phyloP scores from a whole-genome alignment of 2,797 vertebrate species.

The Sphenopsis melanotis region DNA sequence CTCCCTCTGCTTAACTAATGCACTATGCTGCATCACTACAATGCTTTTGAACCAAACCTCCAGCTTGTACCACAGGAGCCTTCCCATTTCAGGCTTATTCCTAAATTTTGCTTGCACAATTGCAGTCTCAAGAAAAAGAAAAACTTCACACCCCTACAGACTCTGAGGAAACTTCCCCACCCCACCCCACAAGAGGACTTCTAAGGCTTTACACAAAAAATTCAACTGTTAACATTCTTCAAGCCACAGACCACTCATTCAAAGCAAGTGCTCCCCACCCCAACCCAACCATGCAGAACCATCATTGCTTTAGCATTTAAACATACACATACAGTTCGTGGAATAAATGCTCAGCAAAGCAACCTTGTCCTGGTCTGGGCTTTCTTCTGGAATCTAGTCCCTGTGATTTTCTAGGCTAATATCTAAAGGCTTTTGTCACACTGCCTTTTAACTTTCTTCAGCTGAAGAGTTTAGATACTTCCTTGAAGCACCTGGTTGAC shows the following conservation, averaged over 20 bases:
- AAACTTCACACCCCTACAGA: conserved; percentile 43
- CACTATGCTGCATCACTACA: not conserved
- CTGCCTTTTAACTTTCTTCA: conserved; percentile 75
- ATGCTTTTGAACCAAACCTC: conserved; percentile 33
- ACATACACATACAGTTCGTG: conserved; percentile 22
- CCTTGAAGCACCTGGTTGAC: conserved; percentile 33
- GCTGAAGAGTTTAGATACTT: conserved; percentile 76
- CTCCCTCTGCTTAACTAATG: not conserved
- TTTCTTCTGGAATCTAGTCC: conserved; percentile 60
- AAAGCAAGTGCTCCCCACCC: conserved; percentile 29
- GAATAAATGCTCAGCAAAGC: conserved; percentile 44
- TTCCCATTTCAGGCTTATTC: conserved; percentile 11
- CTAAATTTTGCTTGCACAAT: conserved; percentile 33
- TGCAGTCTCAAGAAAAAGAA: conserved; percentile 36
- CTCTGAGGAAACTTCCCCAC: conserved; percentile 49
- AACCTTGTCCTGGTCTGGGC: conserved; percentile 49
- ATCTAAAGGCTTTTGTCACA: conserved; percentile 10
- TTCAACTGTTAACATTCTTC: conserved; percentile 56
- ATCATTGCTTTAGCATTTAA: conserved; percentile 13
- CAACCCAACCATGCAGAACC: not conserved
- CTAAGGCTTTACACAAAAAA: conserved; percentile 68
- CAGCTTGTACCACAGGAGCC: conserved; percentile 29
- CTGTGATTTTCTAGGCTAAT: conserved; percentile 22
- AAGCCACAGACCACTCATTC: conserved; percentile 55
- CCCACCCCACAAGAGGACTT: conserved; percentile 60